Evolutionary conservation across 2,113 vertebrate species (phyloP), one percentile per base, ranked within the genome.

Genomic region (Pomatostomus ruficeps): DNA sequence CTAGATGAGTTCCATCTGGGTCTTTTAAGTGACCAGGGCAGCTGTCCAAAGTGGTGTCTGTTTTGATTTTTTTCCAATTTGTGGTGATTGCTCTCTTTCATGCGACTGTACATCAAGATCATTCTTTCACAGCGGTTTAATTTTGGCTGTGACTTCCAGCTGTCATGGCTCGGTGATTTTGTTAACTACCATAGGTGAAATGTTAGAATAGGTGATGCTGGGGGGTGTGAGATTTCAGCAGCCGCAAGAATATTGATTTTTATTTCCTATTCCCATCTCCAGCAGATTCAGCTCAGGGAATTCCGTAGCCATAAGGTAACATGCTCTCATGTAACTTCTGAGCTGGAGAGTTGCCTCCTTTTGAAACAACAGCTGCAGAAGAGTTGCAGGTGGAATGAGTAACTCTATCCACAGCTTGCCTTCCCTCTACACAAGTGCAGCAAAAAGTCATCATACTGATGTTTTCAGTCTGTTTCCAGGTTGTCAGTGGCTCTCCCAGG

Each of bases 1-100:
- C 89, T 85, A 91, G 78, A 77, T 85, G 67, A 88, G 43, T 91
- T 97, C 96, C 52, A 86, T 95, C 96, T 98, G 81, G 85, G 62
- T 83, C n/a, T 93, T 70, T 88, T 90, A 88, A 89, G 76, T 86
- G 75, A 93, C 81, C 45, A 42, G 70, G 81, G 89, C 85, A 93
- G 40, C 79, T 93, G 77, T 95, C 91, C 85, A 95, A 91, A 70
- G 55, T 42, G 58, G 57, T 86, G 85, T 86, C 92, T 95, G 88
- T 91, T 89, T 91, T 87, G 81, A 78, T 67, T 81, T 94, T 93
- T 88, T 89, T 67, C 78, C 80, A 63, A 11, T 96, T 96, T 93
- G 84, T 90, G 73, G 38, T 92, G 91, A 93, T 95, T 93, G 72
- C 88, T 93, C 72, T 90, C 88, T 88, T 95, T 68, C 35, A 67